phyloP scores from a whole-genome alignment of 2,797 vertebrate genomes.

The Centroberyx gerrardi region DNA sequence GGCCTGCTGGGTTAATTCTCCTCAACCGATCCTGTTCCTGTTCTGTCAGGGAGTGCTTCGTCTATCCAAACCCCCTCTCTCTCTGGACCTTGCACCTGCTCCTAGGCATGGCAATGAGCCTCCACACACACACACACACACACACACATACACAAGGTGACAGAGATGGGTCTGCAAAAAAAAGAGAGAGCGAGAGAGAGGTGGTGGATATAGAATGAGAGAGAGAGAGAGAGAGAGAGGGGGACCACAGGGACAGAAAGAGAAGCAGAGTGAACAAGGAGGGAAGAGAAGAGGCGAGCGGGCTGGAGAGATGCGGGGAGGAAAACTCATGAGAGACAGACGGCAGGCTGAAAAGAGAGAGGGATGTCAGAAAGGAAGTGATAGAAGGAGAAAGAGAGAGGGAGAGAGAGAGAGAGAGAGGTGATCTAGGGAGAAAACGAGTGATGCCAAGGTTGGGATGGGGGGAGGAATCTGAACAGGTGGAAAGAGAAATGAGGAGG shows the following conservation, averaged over 20 bases:
- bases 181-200: constrained; percentile 24
- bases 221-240: constrained; percentile 9
- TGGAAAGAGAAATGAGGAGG: constrained; percentile 12
- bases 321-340: constrained; percentile 30
- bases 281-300: constrained; percentile 9
- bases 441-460: constrained; percentile 18
- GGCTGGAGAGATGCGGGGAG: constrained; percentile 34
- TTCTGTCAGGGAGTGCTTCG: constrained; percentile 75
- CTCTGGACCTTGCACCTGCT: constrained; percentile 74
- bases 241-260: background rate
- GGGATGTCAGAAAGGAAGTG: constrained; percentile 39
- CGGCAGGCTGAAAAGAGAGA: constrained; percentile 20
- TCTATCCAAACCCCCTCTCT: constrained; percentile 69
- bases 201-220: constrained; percentile 43
- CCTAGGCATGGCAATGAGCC: constrained; percentile 77
- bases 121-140: constrained; percentile 22
- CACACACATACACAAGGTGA: constrained; percentile 17
- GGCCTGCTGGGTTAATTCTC: constrained; percentile 83
- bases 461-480: constrained; percentile 28
- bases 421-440: constrained; percentile 50
- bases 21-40: constrained; percentile 81
- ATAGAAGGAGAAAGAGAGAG: constrained; percentile 14
- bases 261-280: constrained; percentile 22
- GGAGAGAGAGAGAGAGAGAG: constrained; percentile 8
- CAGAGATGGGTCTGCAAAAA: constrained; percentile 60